Evolutionary conservation across 1,140 invertebrate genomes (phyloP).

Genomic region (Drosophila subobscura): DNA sequence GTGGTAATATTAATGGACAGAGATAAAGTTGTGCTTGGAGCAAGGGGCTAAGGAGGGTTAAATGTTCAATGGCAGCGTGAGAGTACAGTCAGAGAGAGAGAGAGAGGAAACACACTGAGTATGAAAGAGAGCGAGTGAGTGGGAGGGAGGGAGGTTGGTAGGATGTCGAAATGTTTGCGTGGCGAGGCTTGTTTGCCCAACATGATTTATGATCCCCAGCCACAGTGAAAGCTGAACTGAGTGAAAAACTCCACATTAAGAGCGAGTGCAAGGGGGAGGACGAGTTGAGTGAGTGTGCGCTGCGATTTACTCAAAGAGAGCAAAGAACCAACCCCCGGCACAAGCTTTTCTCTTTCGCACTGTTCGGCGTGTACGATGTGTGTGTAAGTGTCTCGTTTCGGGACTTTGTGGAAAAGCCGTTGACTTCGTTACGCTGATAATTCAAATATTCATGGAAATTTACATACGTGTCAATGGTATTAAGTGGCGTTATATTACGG

Average conservation of each 20-base stretch:
- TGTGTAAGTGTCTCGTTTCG: slow-evolving; percentile 33
- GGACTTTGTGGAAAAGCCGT: slow-evolving; percentile 74
- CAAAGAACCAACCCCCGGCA: slow-evolving; percentile 11
- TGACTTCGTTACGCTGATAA: slow-evolving; percentile 81
- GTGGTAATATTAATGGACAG: slow-evolving; percentile 81
- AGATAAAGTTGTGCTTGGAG: slow-evolving; percentile 60
- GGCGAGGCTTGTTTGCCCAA: slow-evolving; percentile 45
- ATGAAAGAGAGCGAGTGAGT: background rate
- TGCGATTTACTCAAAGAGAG: slow-evolving; percentile 10
- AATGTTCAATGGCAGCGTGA: slow-evolving; percentile 19
- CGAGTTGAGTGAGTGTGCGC: slow-evolving; percentile 7
- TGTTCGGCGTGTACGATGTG: too few species aligned
- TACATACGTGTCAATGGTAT: slow-evolving; percentile 80
- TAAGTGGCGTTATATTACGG: slow-evolving; percentile 75
- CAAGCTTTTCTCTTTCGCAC: slow-evolving; percentile 42
- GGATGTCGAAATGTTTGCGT: slow-evolving; percentile 26
- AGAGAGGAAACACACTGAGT: slow-evolving; percentile 15
- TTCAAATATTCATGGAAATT: slow-evolving; percentile 81
- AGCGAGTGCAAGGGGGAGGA: slow-evolving; percentile 31
- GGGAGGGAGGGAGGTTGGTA: slow-evolving; percentile 5
- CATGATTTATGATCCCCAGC: slow-evolving; percentile 57
- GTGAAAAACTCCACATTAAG: slow-evolving; percentile 11
- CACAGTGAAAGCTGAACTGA: slow-evolving; percentile 9
- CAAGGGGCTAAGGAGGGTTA: slow-evolving; percentile 65
- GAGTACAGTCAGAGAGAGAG: slow-evolving; percentile 8